phyloP scores from a whole-genome alignment of 1,140 invertebrate species.

The Oedothorax gibbosus region DNA sequence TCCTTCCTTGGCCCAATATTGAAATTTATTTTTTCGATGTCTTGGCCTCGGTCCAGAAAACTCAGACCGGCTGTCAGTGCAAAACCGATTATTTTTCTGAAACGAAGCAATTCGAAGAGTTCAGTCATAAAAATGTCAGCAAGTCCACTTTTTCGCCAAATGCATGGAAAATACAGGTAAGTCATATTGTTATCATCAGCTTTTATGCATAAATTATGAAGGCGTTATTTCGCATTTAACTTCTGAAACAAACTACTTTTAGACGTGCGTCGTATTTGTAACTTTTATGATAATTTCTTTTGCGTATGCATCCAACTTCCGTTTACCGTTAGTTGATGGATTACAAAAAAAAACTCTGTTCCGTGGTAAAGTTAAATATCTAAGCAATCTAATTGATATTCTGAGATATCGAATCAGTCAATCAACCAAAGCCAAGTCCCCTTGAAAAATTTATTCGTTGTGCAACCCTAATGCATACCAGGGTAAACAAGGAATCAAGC shows the following conservation, averaged over 20 bases:
- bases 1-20: slow-evolving; percentile 40
- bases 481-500: no score
- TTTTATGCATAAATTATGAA: no score
- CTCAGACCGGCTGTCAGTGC: slow-evolving; percentile 17
- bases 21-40: slow-evolving; percentile 34
- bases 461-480: no score
- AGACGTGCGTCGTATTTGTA: neutral
- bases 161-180: slow-evolving; percentile 26
- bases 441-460: no score
- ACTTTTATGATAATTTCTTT: neutral
- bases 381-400: no score
- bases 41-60: slow-evolving; percentile 35
- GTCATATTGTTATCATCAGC: neutral
- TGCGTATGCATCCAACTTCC: neutral
- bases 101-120: neutral
- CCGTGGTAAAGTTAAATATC: neutral
- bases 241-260: neutral
- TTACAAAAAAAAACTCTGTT: neutral
- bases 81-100: neutral
- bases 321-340: neutral
- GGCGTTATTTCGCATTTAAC: neutral
- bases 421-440: no score
- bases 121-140: slow-evolving; percentile 23
- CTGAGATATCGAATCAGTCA: no score
- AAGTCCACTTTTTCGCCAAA: slow-evolving; percentile 31